phyloP scores from a whole-genome alignment of 2,113 vertebrate genomes.

The Cyphomyrus plagiostoma region DNA sequence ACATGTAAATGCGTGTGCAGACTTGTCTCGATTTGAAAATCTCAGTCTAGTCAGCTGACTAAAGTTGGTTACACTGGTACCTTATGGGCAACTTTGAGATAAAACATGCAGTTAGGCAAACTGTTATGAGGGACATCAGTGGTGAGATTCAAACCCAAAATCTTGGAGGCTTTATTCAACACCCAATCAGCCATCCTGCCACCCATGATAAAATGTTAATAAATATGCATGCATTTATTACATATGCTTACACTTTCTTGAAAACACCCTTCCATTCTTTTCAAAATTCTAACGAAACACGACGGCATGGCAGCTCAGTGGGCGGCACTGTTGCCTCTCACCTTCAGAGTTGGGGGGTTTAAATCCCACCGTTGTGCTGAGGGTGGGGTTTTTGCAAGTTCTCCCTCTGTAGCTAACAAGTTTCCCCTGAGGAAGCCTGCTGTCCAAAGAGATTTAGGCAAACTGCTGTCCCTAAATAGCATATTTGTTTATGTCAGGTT shows the following conservation, averaged over 20 bases:
- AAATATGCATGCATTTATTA: not conserved
- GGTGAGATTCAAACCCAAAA: not conserved
- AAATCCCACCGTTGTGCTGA: not conserved
- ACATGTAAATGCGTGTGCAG: no score
- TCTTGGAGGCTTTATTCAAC: not conserved
- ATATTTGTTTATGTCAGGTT: not conserved
- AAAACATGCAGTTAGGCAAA: not conserved
- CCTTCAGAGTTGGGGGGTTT: not conserved
- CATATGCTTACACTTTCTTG: not conserved
- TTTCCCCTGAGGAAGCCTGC: not conserved
- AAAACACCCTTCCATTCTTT: not conserved
- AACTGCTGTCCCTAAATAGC: not conserved
- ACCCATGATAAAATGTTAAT: not conserved
- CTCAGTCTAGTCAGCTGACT: no score
- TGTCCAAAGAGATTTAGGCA: not conserved
- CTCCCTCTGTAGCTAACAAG: not conserved
- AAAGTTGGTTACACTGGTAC: no score
- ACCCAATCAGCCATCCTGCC: not conserved
- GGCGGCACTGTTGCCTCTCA: not conserved
- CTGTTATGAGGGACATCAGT: not conserved
- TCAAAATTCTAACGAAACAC: not conserved
- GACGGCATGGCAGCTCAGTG: not conserved
- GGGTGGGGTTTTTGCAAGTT: not conserved
- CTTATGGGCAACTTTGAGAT: not conserved
- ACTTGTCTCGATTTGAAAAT: no score